These are phyloP conservation scores for Falco columbarius DNA, from an alignment of 2,797 vertebrate species.

Conservation along the genomic window DNA sequence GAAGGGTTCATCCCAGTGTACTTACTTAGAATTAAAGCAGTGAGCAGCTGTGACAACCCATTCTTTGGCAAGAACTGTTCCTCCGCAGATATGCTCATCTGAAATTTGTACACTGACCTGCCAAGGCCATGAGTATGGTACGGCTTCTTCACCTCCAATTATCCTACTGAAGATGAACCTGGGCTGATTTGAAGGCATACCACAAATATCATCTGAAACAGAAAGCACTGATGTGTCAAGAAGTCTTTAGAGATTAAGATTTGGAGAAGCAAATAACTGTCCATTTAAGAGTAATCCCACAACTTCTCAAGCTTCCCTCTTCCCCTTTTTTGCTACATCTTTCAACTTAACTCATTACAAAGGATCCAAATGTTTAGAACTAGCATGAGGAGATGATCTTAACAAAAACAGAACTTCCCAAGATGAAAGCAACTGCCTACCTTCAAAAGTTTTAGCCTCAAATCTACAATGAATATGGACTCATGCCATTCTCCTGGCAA, in stretches of 20 bases:
- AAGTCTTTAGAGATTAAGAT: background rate
- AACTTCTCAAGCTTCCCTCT: background rate
- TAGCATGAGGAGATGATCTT: background rate
- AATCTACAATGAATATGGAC: background rate
- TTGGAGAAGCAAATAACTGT: background rate
- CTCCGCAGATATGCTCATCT: slow-evolving; percentile 60
- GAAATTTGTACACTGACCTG: slow-evolving; percentile 65
- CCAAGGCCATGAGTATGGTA: slow-evolving; percentile 69
- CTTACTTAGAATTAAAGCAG: slow-evolving; percentile 51
- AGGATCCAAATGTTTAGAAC: background rate
- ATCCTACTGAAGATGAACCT: slow-evolving; percentile 62
- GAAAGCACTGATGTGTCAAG: background rate
- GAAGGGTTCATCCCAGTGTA: background rate
- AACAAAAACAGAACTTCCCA: background rate
- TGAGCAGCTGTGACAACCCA: slow-evolving; percentile 64
- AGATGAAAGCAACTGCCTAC: background rate
- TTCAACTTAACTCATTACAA: background rate
- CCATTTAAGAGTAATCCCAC: background rate
- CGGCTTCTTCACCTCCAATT: slow-evolving; percentile 62
- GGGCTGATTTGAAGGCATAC: background rate
- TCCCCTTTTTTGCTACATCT: background rate
- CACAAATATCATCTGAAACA: slow-evolving; percentile 35
- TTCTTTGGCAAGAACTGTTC: slow-evolving; percentile 36
- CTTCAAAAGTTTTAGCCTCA: background rate
- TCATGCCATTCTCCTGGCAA: background rate